Conservation (phyloP, 2,113 vertebrate species). For the Dasyprocta punctata region DNA sequence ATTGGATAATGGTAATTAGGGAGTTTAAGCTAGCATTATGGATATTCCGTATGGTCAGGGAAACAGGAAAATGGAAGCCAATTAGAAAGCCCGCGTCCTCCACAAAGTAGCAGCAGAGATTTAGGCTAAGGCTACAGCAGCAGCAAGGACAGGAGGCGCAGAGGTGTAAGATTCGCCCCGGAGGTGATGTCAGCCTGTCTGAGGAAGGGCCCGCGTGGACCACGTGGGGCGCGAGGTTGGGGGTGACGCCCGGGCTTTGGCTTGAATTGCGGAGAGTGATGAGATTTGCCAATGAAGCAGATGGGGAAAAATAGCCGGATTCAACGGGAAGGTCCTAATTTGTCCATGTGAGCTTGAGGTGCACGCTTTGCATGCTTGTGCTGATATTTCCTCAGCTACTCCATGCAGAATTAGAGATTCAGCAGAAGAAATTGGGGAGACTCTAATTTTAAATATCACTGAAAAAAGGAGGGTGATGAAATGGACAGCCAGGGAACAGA, state of each 20-base stretch:
- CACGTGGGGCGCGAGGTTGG: background rate
- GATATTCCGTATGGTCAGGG: background rate
- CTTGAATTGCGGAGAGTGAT: background rate
- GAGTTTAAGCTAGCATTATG: background rate
- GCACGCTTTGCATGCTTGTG: no score
- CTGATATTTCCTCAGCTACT: background rate
- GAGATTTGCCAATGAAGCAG: background rate
- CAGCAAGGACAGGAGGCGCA: accelerated
- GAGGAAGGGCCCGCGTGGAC: accelerated
- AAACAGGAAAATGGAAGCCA: background rate
- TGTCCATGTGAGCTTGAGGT: background rate
- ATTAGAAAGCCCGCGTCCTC: accelerated
- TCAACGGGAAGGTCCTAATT: background rate
- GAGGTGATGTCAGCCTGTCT: background rate
- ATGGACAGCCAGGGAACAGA: background rate
- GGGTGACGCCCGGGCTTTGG: no score
- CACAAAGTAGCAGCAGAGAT: accelerated
- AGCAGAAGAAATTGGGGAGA: background rate
- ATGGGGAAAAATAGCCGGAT: background rate
- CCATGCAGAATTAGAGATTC: background rate
- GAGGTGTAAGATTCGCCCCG: background rate
- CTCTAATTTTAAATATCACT: background rate
- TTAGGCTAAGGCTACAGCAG: background rate
- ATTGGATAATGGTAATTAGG: background rate
- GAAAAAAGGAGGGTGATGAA: background rate